These are phyloP conservation scores for Tanaodytes sp. DNA, from an alignment of 2,888 invertebrate genomes.

Conservation along the genomic window DNA sequence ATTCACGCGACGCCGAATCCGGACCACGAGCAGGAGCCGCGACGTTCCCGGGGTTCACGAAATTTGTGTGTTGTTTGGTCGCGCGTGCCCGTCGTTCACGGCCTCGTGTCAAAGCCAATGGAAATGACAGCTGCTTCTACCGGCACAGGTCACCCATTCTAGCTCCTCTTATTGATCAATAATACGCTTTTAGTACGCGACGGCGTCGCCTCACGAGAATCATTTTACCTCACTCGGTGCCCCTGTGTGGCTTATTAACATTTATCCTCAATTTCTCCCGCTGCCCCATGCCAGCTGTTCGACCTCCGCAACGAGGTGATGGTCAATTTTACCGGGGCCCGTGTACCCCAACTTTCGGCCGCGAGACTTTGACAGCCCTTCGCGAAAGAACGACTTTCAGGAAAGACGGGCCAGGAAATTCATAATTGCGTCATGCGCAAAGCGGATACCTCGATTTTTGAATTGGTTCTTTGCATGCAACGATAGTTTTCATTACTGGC, in stretches of 20 bases:
- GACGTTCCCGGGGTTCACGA: slow-evolving; percentile 4
- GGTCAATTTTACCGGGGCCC: background rate
- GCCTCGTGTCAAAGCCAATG: slow-evolving; percentile 64
- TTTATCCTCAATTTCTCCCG: background rate
- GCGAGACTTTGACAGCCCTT: too few species aligned
- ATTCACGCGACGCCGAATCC: slow-evolving; percentile 26
- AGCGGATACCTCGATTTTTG: too few species aligned
- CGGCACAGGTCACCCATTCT: slow-evolving; percentile 69
- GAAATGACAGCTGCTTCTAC: slow-evolving; percentile 69
- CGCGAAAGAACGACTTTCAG: too few species aligned
- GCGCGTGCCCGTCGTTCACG: slow-evolving; percentile 55
- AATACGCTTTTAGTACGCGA: slow-evolving; percentile 68
- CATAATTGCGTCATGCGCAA: slow-evolving; percentile 30
- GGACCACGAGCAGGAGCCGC: slow-evolving; percentile 11
- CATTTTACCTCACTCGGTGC: slow-evolving; percentile 17
- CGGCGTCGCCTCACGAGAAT: slow-evolving; percentile 56
- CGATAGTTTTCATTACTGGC: too few species aligned
- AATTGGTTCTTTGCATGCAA: too few species aligned
- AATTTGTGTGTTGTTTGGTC: slow-evolving; percentile 21
- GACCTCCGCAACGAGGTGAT: background rate
- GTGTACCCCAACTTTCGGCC: too few species aligned
- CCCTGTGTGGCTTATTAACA: background rate
- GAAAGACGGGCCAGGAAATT: background rate
- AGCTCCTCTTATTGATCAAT: slow-evolving; percentile 70
- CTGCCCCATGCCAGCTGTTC: too few species aligned